Base-by-base conservation (phyloP, 2,888 invertebrate species). In the Leptarthrus brevirostris region DNA sequence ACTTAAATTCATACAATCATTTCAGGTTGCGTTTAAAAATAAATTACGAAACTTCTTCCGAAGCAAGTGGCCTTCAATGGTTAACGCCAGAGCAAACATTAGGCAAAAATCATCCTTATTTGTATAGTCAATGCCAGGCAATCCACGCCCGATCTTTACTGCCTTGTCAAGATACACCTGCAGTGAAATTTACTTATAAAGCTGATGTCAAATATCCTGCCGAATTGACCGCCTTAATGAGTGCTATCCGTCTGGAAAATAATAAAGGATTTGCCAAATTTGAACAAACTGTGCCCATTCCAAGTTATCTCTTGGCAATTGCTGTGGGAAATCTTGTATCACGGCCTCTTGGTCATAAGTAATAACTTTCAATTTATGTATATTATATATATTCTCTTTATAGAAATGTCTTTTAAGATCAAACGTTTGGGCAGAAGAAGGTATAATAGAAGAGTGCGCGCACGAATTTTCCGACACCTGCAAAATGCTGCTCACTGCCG, bases 101-200 rank as follows among this genome's bases (percentile, higher is more conserved):
- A 8, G 96, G 96, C 74, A 94, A 94, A 82, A 87, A 89, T 78
- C 89, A 92, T 81, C 96, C 97, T 0, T 97, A 93, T 81, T 85
- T 97, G 80, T 94, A 93, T 85, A 93, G 93, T 77, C 93, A 94
- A 81, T 93, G 93, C 82, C 91, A 93, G 91, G 92, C 94, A 1
- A 95, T 96, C 78, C 94, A 96, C 86, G 94, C 95, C 0, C 89
- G 97, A 53, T 94, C 96, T 2, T 89, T 97, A 78, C 79, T 96
- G 2, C 97, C 97, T 0, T 97, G 96, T 81, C 97, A 97, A 86
- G 96, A 97, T 86, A 92, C 95, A 0, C 97, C 97, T 0, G 89
- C 91, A 0, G 93, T 96, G 0, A 98, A 98, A 86, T 90, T 91
- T 78, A 91, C 93, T 0, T 97, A 96, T 82, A 87, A 89, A 71